Conservation (phyloP, 2,113 vertebrate genomes). For the Misgurnus mizolepis region DNA sequence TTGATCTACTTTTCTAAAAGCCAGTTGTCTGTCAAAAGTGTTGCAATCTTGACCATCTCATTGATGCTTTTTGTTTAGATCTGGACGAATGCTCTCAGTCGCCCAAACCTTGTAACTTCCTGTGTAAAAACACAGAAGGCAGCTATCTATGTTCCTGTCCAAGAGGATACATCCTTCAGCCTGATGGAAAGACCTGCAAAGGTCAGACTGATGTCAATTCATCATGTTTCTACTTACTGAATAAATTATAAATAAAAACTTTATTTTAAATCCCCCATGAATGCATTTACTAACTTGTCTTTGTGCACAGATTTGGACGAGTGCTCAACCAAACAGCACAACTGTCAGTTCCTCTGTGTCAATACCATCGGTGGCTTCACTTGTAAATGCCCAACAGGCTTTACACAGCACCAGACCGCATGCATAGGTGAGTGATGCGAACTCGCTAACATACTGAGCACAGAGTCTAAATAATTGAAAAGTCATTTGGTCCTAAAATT, state of each 20-base stretch:
- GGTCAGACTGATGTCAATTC: conserved; percentile 68
- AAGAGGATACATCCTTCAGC: conserved; percentile 86
- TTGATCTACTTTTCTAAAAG: not conserved
- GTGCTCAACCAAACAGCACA: conserved; percentile 92
- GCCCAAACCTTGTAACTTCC: conserved; percentile 89
- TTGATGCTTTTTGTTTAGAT: conserved; percentile 70
- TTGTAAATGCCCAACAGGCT: conserved; percentile 91
- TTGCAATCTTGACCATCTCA: not conserved
- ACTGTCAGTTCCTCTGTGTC: conserved; percentile 95
- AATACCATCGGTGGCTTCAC: conserved; percentile 89
- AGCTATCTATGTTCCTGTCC: conserved; percentile 94
- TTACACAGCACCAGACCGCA: conserved; percentile 88
- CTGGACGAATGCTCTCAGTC: conserved; percentile 88
- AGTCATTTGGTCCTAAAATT: conserved; percentile 4
- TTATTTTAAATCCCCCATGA: not conserved
- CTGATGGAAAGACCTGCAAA: conserved; percentile 91
- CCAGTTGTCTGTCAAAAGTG: not conserved
- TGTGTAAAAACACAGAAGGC: conserved; percentile 95
- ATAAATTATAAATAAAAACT: too few relatives aligned
- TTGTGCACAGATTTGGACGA: conserved; percentile 86
- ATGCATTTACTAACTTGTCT: not conserved
- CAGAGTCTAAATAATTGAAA: not conserved
- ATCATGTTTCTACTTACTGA: not conserved
- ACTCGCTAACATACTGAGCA: not conserved
- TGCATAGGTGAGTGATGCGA: conserved; percentile 84